A percentile compares a stretch with the other conserved stretches of the same genome.
Evolutionary conservation across 2,888 invertebrate species (phyloP).

Genomic region (Geotrupes spiniger): DNA sequence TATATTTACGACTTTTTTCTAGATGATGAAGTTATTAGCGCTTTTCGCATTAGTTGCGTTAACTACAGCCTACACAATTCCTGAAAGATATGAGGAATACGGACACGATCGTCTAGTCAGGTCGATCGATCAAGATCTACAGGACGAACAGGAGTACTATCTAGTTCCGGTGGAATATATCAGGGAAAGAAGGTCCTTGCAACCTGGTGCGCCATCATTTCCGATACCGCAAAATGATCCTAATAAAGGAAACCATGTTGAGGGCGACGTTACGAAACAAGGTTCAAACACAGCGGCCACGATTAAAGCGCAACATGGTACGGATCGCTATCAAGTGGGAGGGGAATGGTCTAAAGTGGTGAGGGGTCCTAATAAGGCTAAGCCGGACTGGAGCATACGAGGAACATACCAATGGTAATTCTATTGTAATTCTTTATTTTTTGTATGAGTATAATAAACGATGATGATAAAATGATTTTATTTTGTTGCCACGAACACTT

Average conservation of each 20-base stretch:
- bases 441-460: too few species aligned
- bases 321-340: conserved; percentile 10
- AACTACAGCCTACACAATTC: too few species aligned
- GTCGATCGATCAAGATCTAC: background rate
- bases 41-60: too few species aligned
- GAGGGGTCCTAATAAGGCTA: conserved; percentile 15
- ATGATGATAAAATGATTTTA: too few species aligned
- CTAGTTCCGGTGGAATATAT: background rate
- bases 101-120: too few species aligned
- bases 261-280: conserved; percentile 4
- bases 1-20: too few species aligned
- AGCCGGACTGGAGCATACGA: conserved; percentile 13
- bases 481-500: too few species aligned
- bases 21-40: too few species aligned
- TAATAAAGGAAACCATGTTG: background rate
- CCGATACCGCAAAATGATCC: conserved; percentile 5
- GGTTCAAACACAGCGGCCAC: conserved; percentile 11
- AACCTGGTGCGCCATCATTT: conserved; percentile 13
- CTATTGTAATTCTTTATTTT: too few species aligned
- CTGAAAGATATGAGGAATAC: too few species aligned
- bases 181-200: conserved; percentile 8
- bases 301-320: conserved; percentile 11
- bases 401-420: conserved; percentile 8
- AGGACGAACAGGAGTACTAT: background rate
- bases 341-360: conserved; percentile 17